Evolutionary conservation across 2,888 invertebrate species (phyloP).

Genomic region (Plagodis pulveraria): DNA sequence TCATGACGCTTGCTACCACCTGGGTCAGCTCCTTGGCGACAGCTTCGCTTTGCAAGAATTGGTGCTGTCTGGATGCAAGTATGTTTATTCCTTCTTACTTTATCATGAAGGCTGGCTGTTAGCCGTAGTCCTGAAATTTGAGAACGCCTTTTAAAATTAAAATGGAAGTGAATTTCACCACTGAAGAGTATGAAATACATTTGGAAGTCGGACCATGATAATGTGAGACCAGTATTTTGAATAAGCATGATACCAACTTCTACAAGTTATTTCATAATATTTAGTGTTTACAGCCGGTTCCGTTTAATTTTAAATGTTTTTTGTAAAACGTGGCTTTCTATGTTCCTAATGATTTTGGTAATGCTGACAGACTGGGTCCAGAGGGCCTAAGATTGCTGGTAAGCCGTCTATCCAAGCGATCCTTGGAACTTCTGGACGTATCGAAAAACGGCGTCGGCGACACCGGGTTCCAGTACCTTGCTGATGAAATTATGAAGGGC

Average conservation of each 20-base stretch:
- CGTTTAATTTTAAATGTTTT: too few species aligned
- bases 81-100: neutral
- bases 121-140: too few species aligned
- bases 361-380: slow-evolving; percentile 36
- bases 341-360: too few species aligned
- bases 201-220: too few species aligned
- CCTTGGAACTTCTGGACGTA: slow-evolving; percentile 43
- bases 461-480: slow-evolving; percentile 43
- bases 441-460: slow-evolving; percentile 50
- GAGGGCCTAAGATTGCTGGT: slow-evolving; percentile 42
- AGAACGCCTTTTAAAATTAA: too few species aligned
- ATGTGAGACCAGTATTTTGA: too few species aligned
- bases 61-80: slow-evolving; percentile 51
- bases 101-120: neutral
- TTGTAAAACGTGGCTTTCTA: too few species aligned
- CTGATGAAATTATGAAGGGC: slow-evolving; percentile 39
- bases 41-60: slow-evolving; percentile 47
- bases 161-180: too few species aligned
- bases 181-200: too few species aligned
- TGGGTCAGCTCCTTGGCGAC: slow-evolving; percentile 49
- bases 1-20: slow-evolving; percentile 54
- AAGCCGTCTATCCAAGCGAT: slow-evolving; percentile 33
- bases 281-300: too few species aligned
- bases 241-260: too few species aligned
- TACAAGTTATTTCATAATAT: too few species aligned